Percentiles rank a stretch among this genome's conserved stretches.
These are phyloP conservation scores for Calcarius lapponicus DNA, from an alignment of 2,797 vertebrate genomes.

Conservation along the genomic window DNA sequence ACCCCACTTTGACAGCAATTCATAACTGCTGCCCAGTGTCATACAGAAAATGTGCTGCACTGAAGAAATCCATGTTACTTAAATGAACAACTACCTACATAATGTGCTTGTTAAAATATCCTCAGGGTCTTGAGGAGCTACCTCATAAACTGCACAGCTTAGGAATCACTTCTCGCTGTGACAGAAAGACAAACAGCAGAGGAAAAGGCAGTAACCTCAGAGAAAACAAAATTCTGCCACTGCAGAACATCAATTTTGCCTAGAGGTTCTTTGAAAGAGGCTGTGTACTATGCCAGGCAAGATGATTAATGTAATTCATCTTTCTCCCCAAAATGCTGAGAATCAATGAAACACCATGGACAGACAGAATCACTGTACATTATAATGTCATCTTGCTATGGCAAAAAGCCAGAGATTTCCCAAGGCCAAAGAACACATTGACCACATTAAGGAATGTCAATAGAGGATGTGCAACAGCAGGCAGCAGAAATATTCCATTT, in stretches of 20 bases:
- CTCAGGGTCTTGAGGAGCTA: neutral
- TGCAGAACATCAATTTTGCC: neutral
- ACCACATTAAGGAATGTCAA: neutral
- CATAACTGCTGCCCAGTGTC: too few relatives aligned
- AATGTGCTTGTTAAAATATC: neutral
- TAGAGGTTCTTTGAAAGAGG: neutral
- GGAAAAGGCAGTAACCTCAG: neutral
- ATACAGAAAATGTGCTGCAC: neutral
- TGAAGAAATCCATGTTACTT: neutral
- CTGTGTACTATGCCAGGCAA: neutral
- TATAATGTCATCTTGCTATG: neutral
- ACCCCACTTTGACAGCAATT: neutral
- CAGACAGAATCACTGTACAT: neutral
- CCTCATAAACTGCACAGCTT: neutral
- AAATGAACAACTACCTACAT: neutral
- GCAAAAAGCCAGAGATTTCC: neutral
- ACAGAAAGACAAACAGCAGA: neutral
- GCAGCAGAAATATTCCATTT: neutral
- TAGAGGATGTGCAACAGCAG: neutral
- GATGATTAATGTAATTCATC: neutral
- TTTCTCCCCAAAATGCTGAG: neutral
- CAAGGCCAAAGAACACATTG: neutral
- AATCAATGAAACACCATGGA: neutral
- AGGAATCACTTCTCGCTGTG: accelerated
- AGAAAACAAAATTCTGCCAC: neutral